Evolutionary conservation across 2,797 vertebrate genomes (phyloP).

Genomic region (Pipistrellus kuhlii): DNA sequence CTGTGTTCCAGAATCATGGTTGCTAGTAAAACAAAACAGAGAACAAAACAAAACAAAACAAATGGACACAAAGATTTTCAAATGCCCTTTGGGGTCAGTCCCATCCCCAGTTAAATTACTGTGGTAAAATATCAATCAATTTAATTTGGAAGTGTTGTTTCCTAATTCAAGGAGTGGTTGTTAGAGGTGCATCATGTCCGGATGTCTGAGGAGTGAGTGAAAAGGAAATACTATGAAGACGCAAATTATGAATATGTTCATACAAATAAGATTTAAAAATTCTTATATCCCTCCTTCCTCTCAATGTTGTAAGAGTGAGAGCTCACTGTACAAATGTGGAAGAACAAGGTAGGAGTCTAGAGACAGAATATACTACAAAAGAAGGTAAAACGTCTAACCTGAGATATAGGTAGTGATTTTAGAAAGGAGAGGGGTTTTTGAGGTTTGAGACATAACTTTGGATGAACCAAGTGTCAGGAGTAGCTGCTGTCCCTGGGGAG

Average conservation of each 20-base stretch:
- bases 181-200: too few relatives aligned
- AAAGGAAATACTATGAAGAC: neutral
- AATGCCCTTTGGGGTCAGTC: neutral
- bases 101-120: neutral
- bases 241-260: neutral
- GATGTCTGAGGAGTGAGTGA: neutral
- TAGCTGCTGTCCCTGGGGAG: fast-evolving
- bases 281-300: too few relatives aligned
- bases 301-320: neutral
- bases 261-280: too few relatives aligned
- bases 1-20: neutral
- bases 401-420: too few relatives aligned
- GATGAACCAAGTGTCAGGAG: fast-evolving
- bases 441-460: neutral
- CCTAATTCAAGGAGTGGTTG: neutral
- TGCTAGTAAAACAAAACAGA: neutral
- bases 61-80: neutral
- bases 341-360: neutral
- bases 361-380: neutral
- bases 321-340: too few relatives aligned
- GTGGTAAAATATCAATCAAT: neutral
- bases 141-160: neutral
- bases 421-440: neutral
- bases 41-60: neutral
- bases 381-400: neutral